Conservation (phyloP, 2,797 vertebrate genomes). For the Scarus forsteni region DNA sequence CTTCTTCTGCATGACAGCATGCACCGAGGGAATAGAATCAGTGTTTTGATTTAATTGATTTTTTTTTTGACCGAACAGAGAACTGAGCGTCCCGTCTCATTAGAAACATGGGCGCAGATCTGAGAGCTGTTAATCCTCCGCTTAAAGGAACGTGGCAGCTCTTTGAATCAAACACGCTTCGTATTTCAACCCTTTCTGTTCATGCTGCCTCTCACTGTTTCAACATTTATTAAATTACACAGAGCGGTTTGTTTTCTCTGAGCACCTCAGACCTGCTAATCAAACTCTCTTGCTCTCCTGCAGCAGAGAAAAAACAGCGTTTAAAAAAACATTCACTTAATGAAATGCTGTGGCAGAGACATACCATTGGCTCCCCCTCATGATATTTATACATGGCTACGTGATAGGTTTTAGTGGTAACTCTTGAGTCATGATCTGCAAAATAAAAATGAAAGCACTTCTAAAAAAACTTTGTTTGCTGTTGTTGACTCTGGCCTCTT, state of each 20-base stretch:
- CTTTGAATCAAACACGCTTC: conserved; percentile 40
- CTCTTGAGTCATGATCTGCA: no score
- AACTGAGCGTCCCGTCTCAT: conserved; percentile 38
- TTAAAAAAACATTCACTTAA: no score
- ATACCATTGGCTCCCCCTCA: no score
- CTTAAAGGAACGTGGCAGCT: conserved; percentile 43
- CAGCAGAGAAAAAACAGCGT: background rate
- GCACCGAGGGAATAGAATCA: conserved; percentile 39
- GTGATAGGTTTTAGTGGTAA: no score
- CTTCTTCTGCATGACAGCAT: conserved; percentile 9
- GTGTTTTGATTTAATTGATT: conserved; percentile 49
- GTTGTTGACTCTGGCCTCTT: no score
- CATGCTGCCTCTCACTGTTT: conserved; percentile 29
- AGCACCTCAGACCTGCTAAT: conserved; percentile 39
- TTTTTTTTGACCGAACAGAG: conserved; percentile 51
- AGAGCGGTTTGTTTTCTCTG: conserved; percentile 17
- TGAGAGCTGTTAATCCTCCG: conserved; percentile 53
- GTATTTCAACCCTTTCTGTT: conserved; percentile 24
- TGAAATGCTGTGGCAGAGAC: no score
- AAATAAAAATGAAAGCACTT: no score
- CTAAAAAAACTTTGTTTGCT: no score
- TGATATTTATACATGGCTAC: no score
- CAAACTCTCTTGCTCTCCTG: conserved; percentile 6
- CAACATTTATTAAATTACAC: conserved; percentile 39
- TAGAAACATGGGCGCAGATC: conserved; percentile 48